Base-by-base conservation (phyloP, 2,113 vertebrate genomes). In the Centropus bengalensis region DNA sequence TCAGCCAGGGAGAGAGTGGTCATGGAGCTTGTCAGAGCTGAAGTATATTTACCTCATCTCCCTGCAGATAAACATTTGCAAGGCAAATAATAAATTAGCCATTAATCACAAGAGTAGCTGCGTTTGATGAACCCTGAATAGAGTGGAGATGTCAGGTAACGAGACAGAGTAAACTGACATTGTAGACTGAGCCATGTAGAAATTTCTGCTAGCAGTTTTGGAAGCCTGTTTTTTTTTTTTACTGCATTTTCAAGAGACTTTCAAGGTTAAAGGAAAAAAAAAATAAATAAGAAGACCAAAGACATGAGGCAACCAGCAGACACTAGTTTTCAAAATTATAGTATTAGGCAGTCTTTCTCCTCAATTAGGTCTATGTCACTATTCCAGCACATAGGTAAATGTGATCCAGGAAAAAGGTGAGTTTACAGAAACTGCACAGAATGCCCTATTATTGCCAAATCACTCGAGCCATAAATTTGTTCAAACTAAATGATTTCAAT, bases 71-170 rank as follows among this genome's bases (percentile, higher is more conserved):
- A 98, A 97, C 94, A 98, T 98, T 98, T 98, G 96, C 97, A 98
- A 98, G 96, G 95, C 97, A 98, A 98, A 98, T 98, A 98, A 97
- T 97, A 98, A 97, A 98, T 98, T 97, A 98, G 89, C 93, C 96
- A 97, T 98, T 98, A 97, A 97, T 98, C 97, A 97, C 92, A 92
- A 91, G 94, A 96, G 82, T 91, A 88, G 33, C 95, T 97, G 82
- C 88, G 83, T 97, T 96, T 86, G 73, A 97, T 98, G 97, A 98
- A 97, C 97, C 95, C 95, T 96, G 91, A 98, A 97, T 97, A 66
- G 94, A 98, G 95, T 97, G 95, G 91, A 91, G 86, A 92, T 94
- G 96, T 97, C 97, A 97, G 95, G 94, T 97, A 95, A 82, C 4
- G 9, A 95, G 96, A 96, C 82, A 95, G 82, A 96, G 95, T 91